Base-by-base conservation (phyloP, 1,140 invertebrate genomes). In the Lordiphosa mommai region DNA sequence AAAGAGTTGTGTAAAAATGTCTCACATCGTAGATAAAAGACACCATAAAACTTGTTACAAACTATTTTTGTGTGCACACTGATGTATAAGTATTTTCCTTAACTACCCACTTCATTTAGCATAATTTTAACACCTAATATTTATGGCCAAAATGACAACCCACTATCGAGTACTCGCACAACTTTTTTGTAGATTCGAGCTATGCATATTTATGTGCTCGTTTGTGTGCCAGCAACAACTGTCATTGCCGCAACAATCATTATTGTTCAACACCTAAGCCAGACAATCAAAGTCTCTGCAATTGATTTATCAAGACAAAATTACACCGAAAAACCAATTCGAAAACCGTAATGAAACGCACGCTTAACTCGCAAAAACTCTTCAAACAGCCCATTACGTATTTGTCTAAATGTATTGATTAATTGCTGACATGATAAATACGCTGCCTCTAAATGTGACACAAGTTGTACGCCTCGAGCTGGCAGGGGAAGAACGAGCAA, bases 341-440 rank as follows among this genome's bases (percentile, higher is more conserved):
- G n/a, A n/a, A n/a, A 40, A 40, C 37, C 17, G 10, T 34, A 6
- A 5, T 13, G 10, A 10, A 12, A 6, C 33, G 6, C 4, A 12
- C 2, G n/a, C 33, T 34, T 12, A 34, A 34, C 4, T 2, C 10
- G 12, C 13, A 5, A 12, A 32, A 38, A 56, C 27, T 52, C 13
- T 37, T 41, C 0, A 30, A n/a, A 9, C 64, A 29, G 16, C 44
- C 47, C 63, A 20, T 20, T 41, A 46, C 38, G 9, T 4, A n/a
- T 7, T 5, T 9, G n/a, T 20, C 8, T 10, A 53, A 30, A 50
- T 34, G 61, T 77, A 72, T 80, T 79, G 74, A 79, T 79, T 79
- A 79, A 79, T 80, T 79, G 65, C 73, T 64, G 64, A 77, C 73
- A 79, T 80, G 73, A 77, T 72, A 77, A 77, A 77, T 77, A 79